These are phyloP conservation scores for Theristicus caerulescens DNA, from an alignment of 2,113 vertebrate genomes.

Conservation along the genomic window DNA sequence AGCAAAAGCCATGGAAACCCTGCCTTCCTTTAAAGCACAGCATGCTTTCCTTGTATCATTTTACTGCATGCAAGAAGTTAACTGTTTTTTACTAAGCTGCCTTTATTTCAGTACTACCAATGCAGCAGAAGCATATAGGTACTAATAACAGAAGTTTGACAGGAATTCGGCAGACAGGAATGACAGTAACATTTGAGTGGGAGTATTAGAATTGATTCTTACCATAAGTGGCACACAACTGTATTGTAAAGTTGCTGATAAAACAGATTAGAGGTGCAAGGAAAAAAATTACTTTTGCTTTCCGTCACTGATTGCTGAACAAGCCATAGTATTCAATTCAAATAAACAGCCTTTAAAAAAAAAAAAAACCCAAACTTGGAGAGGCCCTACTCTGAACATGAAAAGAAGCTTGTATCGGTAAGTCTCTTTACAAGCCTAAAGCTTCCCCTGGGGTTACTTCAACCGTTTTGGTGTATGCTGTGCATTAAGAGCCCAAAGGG, in stretches of 20 bases:
- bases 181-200: neutral
- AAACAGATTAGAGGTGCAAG: neutral
- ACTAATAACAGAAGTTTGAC: neutral
- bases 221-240: neutral
- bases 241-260: constrained; percentile 10
- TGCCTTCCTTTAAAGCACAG: neutral
- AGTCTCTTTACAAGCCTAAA: neutral
- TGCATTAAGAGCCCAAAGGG: neutral
- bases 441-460: neutral
- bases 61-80: neutral
- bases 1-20: neutral
- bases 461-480: neutral
- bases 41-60: neutral
- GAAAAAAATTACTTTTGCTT: constrained; percentile 2
- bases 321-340: neutral
- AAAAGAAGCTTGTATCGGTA: neutral
- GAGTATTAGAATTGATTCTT: neutral
- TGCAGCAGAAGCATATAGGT: neutral
- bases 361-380: neutral
- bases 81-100: neutral
- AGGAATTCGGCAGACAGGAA: neutral
- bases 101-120: neutral
- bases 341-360: neutral
- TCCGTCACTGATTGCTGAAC: neutral
- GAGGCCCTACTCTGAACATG: neutral